Conservation (phyloP, 2,797 vertebrate species). For the Mormyrus proboscirostris region DNA sequence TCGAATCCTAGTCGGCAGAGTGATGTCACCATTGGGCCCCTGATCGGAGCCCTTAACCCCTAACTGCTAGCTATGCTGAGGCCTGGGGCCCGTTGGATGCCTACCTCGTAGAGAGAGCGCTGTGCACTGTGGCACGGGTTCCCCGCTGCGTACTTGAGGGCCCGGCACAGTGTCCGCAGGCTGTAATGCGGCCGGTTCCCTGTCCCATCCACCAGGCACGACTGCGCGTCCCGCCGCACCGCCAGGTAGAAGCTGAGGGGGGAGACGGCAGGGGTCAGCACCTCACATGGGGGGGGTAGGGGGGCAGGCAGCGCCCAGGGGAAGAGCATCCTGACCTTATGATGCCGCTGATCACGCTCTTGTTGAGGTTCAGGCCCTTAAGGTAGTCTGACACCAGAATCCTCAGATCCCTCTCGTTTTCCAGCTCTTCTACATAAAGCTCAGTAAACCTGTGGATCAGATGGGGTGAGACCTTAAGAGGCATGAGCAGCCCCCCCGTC, state of each 20-base stretch:
- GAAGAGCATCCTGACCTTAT: conserved; percentile 67
- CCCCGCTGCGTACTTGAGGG: conserved; percentile 74
- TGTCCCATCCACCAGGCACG: conserved; percentile 79
- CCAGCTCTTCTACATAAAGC: conserved; percentile 88
- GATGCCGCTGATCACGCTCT: conserved; percentile 75
- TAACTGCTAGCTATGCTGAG: neutral
- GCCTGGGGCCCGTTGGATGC: neutral
- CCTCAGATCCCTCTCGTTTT: conserved; percentile 78
- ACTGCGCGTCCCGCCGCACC: conserved; percentile 71
- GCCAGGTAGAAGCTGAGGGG: conserved; percentile 79
- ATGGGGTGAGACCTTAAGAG: neutral
- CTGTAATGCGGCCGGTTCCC: conserved; percentile 92
- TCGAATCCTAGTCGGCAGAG: neutral
- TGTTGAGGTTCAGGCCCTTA: conserved; percentile 72
- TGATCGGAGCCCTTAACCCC: neutral
- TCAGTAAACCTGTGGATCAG: conserved; percentile 79
- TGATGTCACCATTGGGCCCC: neutral
- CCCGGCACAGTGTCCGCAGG: conserved; percentile 86
- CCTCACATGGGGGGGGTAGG: too few relatives aligned
- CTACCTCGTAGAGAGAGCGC: conserved; percentile 91
- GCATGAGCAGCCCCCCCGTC: neutral
- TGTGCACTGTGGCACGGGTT: conserved; percentile 79
- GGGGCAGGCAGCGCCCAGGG: neutral
- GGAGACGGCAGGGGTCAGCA: conserved; percentile 6
- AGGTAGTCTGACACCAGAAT: conserved; percentile 86